Evolutionary conservation across 1,140 invertebrate genomes (phyloP), one percentile per base, ranked within the genome.

Genomic region (Drosophila bipectinata): DNA sequence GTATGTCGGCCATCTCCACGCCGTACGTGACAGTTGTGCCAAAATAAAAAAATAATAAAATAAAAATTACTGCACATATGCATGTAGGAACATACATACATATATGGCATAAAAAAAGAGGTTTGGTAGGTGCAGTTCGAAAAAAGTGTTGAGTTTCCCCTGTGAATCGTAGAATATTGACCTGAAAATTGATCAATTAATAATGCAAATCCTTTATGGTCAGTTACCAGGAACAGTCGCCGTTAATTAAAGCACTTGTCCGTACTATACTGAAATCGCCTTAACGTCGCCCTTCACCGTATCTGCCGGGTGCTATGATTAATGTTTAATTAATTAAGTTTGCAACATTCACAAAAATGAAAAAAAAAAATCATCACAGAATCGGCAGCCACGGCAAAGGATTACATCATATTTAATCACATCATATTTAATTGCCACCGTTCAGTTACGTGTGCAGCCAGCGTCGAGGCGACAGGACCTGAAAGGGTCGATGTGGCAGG

Each of bases 321-420:
- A 84, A 84, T 84, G 80, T 73, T 84, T 85, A 84, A 84, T n/a
- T n/a, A n/a, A n/a, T 85, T 85, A 84, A 84, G 75, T 80, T 85
- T 83, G 52, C 73, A 69, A 44, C 58, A 55, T 62, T 54, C 57
- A 71, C 63, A 30, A 48, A 55, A 49, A 24, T 6, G 26, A 28
- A 63, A 52, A 47, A 56, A 48, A 56, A 57, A 44, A 44, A 44
- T 44, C 41, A 69, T 55, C 14, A 41, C 30, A 26, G 51, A 41
- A 48, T 44, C 44, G 34, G 54, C 39, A 39, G 72, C 39, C 12
- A 48, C 53, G 44, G 30, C 71, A 21, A 54, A 34, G 80, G 80
- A 84, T 80, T 85, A 84, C 81, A 84, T 77, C 81, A 77, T 85
- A 73, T 85, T 84, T 85, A 84, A 84, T 84, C 80, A 71, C 53